These are phyloP conservation scores for Mustela lutreola DNA, from an alignment of 2,113 vertebrate species.

Conservation along the genomic window DNA sequence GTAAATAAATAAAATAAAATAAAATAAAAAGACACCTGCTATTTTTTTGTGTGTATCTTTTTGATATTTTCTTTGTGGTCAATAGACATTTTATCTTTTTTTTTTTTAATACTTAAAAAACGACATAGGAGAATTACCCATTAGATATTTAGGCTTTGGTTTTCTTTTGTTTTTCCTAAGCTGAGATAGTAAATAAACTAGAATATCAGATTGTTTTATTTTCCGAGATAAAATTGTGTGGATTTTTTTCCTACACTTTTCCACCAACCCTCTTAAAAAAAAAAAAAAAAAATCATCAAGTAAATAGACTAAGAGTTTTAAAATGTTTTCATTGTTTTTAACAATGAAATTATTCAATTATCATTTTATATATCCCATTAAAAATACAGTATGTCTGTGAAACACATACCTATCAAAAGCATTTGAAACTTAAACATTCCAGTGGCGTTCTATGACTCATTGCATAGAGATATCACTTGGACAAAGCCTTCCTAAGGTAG, in stretches of 20 bases:
- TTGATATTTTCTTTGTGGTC: too few relatives aligned
- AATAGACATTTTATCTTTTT: too few relatives aligned
- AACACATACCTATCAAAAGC: not conserved
- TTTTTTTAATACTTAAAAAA: too few relatives aligned
- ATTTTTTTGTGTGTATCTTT: too few relatives aligned
- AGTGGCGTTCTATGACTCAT: not conserved
- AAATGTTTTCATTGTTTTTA: not conserved
- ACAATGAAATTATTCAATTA: too few relatives aligned
- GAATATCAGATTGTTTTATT: too few relatives aligned
- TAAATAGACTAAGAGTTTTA: not conserved
- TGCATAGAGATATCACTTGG: not conserved
- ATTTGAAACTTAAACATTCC: not conserved
- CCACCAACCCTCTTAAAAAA: not conserved
- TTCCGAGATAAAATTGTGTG: too few relatives aligned
- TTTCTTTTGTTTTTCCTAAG: not conserved
- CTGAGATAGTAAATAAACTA: too few relatives aligned
- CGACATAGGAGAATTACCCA: too few relatives aligned
- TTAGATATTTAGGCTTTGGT: too few relatives aligned
- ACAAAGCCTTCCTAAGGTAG: not conserved
- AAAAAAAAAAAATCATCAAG: not conserved
- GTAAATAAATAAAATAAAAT: not conserved
- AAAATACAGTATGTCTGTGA: not conserved
- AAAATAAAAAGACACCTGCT: not conserved
- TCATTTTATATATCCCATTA: not conserved
- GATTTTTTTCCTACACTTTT: too few relatives aligned